Percentiles rank a stretch among this genome's conserved stretches.
Evolutionary conservation across 2,888 invertebrate species (phyloP).

Genomic region (Ochropleura leucogaster): DNA sequence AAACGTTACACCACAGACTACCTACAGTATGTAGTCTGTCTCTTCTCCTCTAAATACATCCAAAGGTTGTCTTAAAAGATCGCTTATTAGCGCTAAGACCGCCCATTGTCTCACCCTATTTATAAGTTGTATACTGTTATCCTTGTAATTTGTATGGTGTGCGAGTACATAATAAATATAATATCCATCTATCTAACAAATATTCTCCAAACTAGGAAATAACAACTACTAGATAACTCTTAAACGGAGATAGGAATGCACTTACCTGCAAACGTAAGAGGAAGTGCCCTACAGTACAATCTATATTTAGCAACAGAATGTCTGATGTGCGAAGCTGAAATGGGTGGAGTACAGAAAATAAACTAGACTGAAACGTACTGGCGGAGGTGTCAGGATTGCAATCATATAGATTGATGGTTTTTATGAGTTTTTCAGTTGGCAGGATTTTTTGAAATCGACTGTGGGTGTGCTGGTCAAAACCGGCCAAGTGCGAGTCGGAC

Average conservation of each 20-base stretch:
- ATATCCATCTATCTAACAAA: not conserved
- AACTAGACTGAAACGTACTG: conserved; percentile 35
- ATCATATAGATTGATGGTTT: conserved; percentile 54
- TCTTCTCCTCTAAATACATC: too few relatives aligned
- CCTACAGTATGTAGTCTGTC: too few relatives aligned
- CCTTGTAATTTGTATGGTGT: too few relatives aligned
- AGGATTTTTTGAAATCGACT: not conserved
- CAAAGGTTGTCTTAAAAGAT: too few relatives aligned
- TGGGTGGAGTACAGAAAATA: conserved; percentile 47
- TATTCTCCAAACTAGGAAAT: conserved; percentile 6
- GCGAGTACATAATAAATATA: too few relatives aligned
- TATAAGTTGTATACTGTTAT: too few relatives aligned
- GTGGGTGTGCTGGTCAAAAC: too few relatives aligned
- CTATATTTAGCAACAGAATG: conserved; percentile 48
- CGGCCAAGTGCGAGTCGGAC: too few relatives aligned
- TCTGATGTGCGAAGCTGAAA: conserved; percentile 55
- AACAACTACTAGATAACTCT: conserved; percentile 37
- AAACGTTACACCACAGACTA: too few relatives aligned
- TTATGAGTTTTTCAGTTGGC: not conserved
- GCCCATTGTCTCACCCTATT: too few relatives aligned
- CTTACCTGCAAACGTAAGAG: conserved; percentile 37
- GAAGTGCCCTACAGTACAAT: conserved; percentile 27
- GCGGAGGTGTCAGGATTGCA: conserved; percentile 31
- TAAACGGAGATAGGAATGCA: conserved; percentile 51
- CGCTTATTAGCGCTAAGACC: too few relatives aligned